Base-by-base conservation (phyloP, 1,140 invertebrate species). In the Drosophila sucinea region DNA sequence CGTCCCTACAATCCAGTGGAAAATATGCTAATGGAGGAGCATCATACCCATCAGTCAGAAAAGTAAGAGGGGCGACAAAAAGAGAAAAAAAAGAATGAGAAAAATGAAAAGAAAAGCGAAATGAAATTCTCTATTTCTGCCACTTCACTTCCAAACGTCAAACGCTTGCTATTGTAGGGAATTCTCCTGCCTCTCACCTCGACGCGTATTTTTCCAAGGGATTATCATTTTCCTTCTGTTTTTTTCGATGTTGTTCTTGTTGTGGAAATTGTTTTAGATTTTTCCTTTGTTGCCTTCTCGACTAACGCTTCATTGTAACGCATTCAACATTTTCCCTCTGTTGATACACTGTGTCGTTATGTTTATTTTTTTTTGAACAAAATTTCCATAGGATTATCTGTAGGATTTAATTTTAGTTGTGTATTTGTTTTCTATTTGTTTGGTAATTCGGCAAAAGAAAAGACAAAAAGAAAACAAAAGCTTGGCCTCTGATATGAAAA, bases 21-120 rank as follows among this genome's bases (percentile, higher is more conserved):
- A 77, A 83, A 83, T 86, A 86, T 86, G 83, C 76, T 86, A 86
- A 86, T 83, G 56, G 69, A 67, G 63, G 30, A 56, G 55, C 55
- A 56, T 47, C 40, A 68, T 27, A 25, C 44, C 67, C 70, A 87
- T 79, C 73, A 65, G 58, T 82, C 79, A 80, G 56, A 51, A 67
- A 60, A 67, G 62, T 67, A 71, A 74, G 79, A 72, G 47, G 73
- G 6, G 44, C 62, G 54, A 41, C 8, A 11, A 38, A 38, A 38
- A 10, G 11, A 38, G 11, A 57, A 66, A 73, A 83, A 67, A 25
- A 0, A 38, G 10, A 51, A 51, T 7, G 44, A 6, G 7, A 25
- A 51, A 51, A 51, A 27, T 51, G 44, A 51, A 51, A 51, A 51
- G 44, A 51, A 51, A 51, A 85, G 68, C 80, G 79, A 89, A 79